phyloP scores from a whole-genome alignment of 2,113 vertebrate species.

The Passer domesticus region DNA sequence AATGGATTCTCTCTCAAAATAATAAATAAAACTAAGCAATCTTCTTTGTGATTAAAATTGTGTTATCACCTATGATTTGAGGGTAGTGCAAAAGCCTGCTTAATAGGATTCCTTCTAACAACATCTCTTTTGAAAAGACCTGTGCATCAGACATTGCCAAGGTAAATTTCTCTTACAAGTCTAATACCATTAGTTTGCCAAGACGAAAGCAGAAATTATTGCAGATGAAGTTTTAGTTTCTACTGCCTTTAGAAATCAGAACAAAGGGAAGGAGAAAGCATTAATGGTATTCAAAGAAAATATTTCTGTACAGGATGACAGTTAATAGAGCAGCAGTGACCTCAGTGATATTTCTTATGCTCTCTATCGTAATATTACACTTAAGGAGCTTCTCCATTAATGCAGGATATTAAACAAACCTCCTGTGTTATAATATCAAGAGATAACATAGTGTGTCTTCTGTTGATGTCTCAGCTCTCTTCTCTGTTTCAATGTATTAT shows the following conservation, averaged over 20 bases:
- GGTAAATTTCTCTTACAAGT: slow-evolving; percentile 67
- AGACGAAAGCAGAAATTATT: slow-evolving; percentile 72
- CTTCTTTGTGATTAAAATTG: slow-evolving; percentile 32
- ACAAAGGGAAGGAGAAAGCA: slow-evolving; percentile 64
- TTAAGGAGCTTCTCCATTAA: slow-evolving; percentile 71
- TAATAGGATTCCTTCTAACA: slow-evolving; percentile 58
- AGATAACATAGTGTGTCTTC: slow-evolving; percentile 22
- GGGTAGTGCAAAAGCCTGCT: slow-evolving; percentile 15
- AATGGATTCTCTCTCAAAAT: slow-evolving; percentile 34
- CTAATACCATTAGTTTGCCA: slow-evolving; percentile 65
- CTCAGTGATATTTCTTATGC: slow-evolving; percentile 58
- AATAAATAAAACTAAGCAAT: slow-evolving; percentile 38
- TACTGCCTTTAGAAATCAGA: slow-evolving; percentile 70
- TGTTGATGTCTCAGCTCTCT: not conserved
- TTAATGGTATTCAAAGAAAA: slow-evolving; percentile 75
- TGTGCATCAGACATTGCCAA: slow-evolving; percentile 61
- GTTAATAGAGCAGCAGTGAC: slow-evolving; percentile 66
- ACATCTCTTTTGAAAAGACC: slow-evolving; percentile 56
- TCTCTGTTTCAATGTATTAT: slow-evolving; percentile 11
- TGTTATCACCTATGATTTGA: slow-evolving; percentile 59
- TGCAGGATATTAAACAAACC: slow-evolving; percentile 67
- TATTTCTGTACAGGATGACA: slow-evolving; percentile 70
- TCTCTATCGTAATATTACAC: slow-evolving; percentile 62
- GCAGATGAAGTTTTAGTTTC: slow-evolving; percentile 66
- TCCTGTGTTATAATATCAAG: slow-evolving; percentile 44